Evolutionary conservation across 2,888 invertebrate genomes (phyloP).

Genomic region (Colletes collaris): DNA sequence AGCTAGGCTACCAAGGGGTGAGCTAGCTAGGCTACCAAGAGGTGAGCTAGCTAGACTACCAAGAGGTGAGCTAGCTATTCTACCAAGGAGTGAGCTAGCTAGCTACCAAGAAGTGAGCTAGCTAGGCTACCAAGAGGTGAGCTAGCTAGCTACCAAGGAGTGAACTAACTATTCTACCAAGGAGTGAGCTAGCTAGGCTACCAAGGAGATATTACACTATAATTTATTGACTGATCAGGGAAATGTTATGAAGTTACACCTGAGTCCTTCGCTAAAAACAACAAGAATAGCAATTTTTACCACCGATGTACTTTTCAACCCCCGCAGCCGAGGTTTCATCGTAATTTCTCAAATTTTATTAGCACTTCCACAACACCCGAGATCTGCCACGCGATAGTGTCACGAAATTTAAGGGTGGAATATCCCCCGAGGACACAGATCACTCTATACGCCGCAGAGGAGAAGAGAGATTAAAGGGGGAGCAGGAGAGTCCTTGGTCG

Average conservation of each 20-base stretch:
- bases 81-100: too few relatives aligned
- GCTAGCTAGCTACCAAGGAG: too few relatives aligned
- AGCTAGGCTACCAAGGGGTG: too few relatives aligned
- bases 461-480: conserved; percentile 40
- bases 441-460: conserved; percentile 28
- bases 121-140: too few relatives aligned
- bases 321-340: not conserved
- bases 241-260: too few relatives aligned
- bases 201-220: too few relatives aligned
- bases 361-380: conserved; percentile 5
- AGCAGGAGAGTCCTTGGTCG: conserved; percentile 21
- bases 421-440: conserved; percentile 30
- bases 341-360: conserved; percentile 29
- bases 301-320: not conserved
- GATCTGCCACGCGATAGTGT: conserved; percentile 12
- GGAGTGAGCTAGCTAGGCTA: too few relatives aligned
- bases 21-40: too few relatives aligned
- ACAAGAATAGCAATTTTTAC: not conserved
- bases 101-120: too few relatives aligned
- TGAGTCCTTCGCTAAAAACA: not conserved
- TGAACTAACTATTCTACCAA: too few relatives aligned
- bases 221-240: not conserved
- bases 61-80: too few relatives aligned
- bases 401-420: conserved; percentile 24
- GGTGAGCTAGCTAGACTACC: too few relatives aligned